Base-by-base conservation (phyloP, 2,113 vertebrate species). In the Hydrolagus affinis region DNA sequence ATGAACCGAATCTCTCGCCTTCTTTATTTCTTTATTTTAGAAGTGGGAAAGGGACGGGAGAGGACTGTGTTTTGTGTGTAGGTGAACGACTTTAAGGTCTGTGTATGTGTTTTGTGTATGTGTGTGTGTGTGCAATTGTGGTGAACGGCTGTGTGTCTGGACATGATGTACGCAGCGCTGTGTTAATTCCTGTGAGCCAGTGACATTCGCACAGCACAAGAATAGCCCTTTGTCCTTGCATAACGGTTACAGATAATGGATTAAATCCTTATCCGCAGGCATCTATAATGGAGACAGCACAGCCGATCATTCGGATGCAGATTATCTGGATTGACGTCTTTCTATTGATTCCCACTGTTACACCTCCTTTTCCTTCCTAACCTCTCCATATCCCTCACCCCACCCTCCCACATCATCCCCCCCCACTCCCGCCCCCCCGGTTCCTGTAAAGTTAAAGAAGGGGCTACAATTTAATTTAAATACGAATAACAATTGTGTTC, bases 161-260 rank as follows among this genome's bases (percentile, higher is more conserved):
- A 44, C 44, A 44, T 1, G 44, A 44, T 44, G 44, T 44, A 6
- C 88, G 83, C 86, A 62, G 56, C 69, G n/a, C 30, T 44, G 80
- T 87, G 56, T 86, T 73, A 88, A 86, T 44, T 44, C 44, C 44
- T 6, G 44, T 44, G 44, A 44, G 44, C 44, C 6, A 6, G 44
- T 44, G 44, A 3, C 59, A 86, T 44, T 60, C 76, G 76, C 70
- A 59, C 44, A 44, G 44, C 44, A 6, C 44, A 6, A 44, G 44
- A 44, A 44, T 44, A 44, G 44, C 86, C 77, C 66, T 86, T 87
- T 88, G 87, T 88, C 85, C 88, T 87, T 89, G 86, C 86, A 32
- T 59, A 9, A 64, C 86, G 71, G 28, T 77, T 85, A 32, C 62
- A 30, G 76, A 75, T 70, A 85, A n/a, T 70, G 86, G 73, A 85